Conservation (phyloP, 2,113 vertebrate species). For the Malurus elegans region DNA sequence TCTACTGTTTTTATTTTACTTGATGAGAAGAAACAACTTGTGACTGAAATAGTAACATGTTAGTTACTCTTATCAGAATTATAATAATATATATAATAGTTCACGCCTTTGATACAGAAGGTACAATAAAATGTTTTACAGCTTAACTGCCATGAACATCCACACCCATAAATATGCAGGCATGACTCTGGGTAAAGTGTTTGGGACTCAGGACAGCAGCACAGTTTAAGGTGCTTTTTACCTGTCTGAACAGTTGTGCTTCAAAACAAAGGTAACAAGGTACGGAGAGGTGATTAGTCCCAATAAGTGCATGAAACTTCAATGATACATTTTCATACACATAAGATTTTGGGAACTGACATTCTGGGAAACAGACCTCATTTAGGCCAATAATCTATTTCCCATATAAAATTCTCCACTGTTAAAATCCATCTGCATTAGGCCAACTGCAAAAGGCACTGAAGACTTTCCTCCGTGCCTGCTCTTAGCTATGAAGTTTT, state of each 20-base stretch:
- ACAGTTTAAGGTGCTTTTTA: not conserved
- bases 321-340: not conserved
- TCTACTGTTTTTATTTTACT: not conserved
- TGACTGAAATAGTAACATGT: not conserved
- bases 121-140: not conserved
- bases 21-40: not conserved
- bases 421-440: not conserved
- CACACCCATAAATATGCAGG: rapidly evolving
- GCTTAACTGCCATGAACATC: not conserved
- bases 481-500: not conserved
- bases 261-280: not conserved
- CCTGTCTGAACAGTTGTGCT: not conserved
- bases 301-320: not conserved
- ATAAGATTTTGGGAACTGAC: not conserved
- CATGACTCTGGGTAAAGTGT: not conserved
- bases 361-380: not conserved
- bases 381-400: not conserved
- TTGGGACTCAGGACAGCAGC: not conserved
- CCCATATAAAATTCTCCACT: not conserved
- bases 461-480: not conserved
- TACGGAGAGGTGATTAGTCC: not conserved
- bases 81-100: not conserved
- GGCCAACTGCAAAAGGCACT: not conserved
- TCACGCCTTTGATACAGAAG: not conserved
- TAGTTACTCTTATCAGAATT: not conserved